phyloP scores from a whole-genome alignment of 2,888 invertebrate genomes.

The Nephrotoma flavescens region DNA sequence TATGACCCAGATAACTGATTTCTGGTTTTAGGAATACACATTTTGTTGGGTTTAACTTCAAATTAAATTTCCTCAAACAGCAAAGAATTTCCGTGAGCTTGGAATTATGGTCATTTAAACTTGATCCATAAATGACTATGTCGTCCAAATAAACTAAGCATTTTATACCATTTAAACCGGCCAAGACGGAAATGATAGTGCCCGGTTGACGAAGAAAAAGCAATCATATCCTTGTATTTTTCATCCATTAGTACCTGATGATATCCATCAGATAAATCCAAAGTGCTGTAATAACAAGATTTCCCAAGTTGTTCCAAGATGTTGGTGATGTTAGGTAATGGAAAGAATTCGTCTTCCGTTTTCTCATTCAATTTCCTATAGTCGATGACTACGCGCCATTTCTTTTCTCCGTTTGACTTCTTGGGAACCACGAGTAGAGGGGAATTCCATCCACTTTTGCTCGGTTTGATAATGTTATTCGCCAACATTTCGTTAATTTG shows the following conservation, averaged over 20 bases:
- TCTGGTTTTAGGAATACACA: constrained; percentile 15
- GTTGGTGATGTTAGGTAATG: constrained; percentile 13
- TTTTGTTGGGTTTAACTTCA: constrained; percentile 16
- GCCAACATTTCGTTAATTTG: constrained; percentile 11
- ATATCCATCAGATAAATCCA: constrained; percentile 12
- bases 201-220: constrained; percentile 12
- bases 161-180: constrained; percentile 11
- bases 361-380: constrained; percentile 14
- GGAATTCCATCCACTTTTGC: constrained; percentile 12
- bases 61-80: constrained; percentile 10
- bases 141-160: constrained; percentile 18
- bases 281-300: constrained; percentile 10
- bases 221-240: constrained; percentile 12
- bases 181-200: constrained; percentile 16
- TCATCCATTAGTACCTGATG: constrained; percentile 11
- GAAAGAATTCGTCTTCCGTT: constrained; percentile 14
- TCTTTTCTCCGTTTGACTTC: constrained; percentile 15
- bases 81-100: constrained; percentile 12
- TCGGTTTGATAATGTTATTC: constrained; percentile 4
- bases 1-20: constrained; percentile 15
- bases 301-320: constrained; percentile 12
- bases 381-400: constrained; percentile 17
- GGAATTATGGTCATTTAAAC: constrained; percentile 12
- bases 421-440: constrained; percentile 17
- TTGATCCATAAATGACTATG: constrained; percentile 16